Evolutionary conservation across 2,888 invertebrate species (phyloP).

Genomic region (Pristionchus mayeri): DNA sequence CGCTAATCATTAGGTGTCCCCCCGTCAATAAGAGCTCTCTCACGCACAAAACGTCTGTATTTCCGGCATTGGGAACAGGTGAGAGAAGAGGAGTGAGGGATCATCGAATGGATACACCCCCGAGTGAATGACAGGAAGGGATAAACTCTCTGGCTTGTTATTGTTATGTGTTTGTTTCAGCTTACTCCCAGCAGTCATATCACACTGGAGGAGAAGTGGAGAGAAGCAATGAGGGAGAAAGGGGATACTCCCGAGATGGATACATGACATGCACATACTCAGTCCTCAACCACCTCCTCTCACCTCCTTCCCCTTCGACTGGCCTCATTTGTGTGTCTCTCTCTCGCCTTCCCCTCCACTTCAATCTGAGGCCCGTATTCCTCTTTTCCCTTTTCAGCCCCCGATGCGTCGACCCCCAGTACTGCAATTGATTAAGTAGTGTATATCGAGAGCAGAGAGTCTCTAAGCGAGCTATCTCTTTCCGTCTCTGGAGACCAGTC

Average conservation of each 20-base stretch:
- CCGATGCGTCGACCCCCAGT: conserved; percentile 33
- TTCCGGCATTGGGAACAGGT: conserved; percentile 36
- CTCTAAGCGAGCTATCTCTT: conserved; percentile 39
- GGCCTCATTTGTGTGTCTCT: conserved; percentile 47
- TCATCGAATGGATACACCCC: conserved; percentile 7
- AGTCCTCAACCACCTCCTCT: conserved; percentile 16
- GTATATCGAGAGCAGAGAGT: conserved; percentile 40
- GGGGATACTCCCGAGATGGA: background rate
- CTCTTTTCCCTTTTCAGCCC: conserved; percentile 11
- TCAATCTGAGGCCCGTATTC: conserved; percentile 35
- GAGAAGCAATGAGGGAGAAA: background rate
- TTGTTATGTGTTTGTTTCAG: conserved; percentile 31
- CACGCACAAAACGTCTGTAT: background rate
- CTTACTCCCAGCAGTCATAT: conserved; percentile 4
- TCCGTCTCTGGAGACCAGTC: conserved; percentile 40
- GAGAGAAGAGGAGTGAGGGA: conserved; percentile 15
- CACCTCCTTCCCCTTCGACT: conserved; percentile 5
- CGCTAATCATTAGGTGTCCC: background rate
- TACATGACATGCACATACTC: conserved; percentile 33
- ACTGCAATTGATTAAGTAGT: conserved; percentile 46
- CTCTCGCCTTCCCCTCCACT: conserved; percentile 19
- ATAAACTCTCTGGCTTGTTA: conserved; percentile 45
- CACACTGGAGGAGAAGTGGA: background rate
- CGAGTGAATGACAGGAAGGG: conserved; percentile 5
- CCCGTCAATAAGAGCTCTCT: too few species aligned